Percentiles rank a stretch among this genome's conserved stretches.
These are phyloP conservation scores for Trichopoda pennipes DNA, from an alignment of 2,888 invertebrate genomes.

Conservation along the genomic window DNA sequence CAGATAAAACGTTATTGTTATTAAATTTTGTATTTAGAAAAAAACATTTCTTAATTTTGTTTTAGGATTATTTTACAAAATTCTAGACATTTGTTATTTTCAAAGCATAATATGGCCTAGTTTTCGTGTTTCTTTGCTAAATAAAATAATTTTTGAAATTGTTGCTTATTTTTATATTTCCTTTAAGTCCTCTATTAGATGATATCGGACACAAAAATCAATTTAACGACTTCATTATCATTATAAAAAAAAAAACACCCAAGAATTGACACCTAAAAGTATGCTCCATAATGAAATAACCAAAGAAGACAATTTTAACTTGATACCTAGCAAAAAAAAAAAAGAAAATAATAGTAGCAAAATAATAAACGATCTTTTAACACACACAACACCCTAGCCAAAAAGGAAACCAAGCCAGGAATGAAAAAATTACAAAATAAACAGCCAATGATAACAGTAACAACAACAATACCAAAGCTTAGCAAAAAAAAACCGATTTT, in stretches of 20 bases:
- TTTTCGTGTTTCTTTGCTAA: neutral
- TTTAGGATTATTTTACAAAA: neutral
- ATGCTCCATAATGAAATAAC: conserved; percentile 22
- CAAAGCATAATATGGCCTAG: neutral
- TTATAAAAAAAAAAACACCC: conserved; percentile 44
- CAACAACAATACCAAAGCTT: conserved; percentile 23
- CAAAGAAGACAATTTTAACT: conserved; percentile 38
- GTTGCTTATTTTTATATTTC: conserved; percentile 17
- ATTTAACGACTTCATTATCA: conserved; percentile 57
- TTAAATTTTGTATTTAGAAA: no score
- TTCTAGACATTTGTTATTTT: neutral
- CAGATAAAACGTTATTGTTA: no score
- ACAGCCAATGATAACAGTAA: conserved; percentile 21
- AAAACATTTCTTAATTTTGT: neutral
- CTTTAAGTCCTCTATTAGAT: neutral
- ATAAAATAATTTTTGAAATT: neutral
- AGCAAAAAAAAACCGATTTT: conserved; percentile 10
- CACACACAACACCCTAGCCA: conserved; percentile 46
- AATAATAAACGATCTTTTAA: conserved; percentile 58
- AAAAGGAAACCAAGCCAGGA: conserved; percentile 20
- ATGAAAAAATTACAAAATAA: conserved; percentile 7
- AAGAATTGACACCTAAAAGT: conserved; percentile 56
- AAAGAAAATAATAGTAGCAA: conserved; percentile 35
- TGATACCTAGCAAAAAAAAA: conserved; percentile 4
- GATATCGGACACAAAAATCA: conserved; percentile 36